Evolutionary conservation across 2,113 vertebrate species (phyloP).

Genomic region (Leuciscus idus): DNA sequence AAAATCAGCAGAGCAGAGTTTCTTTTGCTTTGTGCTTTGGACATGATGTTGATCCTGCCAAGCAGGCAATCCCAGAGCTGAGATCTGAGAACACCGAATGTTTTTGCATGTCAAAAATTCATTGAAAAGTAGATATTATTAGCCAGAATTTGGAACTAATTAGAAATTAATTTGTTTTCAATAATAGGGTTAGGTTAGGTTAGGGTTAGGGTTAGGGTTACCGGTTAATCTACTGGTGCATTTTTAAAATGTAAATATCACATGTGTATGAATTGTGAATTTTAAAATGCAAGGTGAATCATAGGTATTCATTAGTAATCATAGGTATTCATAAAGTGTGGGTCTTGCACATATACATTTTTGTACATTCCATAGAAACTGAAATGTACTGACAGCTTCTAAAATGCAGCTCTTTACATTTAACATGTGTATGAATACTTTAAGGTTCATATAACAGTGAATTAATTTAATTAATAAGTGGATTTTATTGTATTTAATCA

Average conservation of each 20-base stretch:
- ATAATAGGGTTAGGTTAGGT: no score
- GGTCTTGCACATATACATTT: neutral
- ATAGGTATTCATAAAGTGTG: neutral
- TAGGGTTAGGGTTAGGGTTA: no score
- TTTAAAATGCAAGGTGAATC: neutral
- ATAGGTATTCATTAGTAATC: neutral
- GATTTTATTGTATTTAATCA: neutral
- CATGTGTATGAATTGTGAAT: no score
- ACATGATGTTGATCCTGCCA: constrained; percentile 29
- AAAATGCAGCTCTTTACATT: neutral
- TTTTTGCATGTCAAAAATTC: neutral
- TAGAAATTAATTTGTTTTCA: neutral
- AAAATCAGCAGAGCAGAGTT: constrained; percentile 30
- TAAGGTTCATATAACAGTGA: neutral
- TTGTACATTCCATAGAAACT: no score
- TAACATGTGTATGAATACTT: neutral
- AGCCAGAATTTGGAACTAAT: neutral
- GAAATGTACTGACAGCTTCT: neutral
- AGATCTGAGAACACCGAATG: neutral
- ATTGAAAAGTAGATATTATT: neutral
- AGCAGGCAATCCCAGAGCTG: neutral
- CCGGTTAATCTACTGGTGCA: no score
- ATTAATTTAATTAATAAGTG: neutral
- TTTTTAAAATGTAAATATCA: no score
- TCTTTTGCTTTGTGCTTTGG: constrained; percentile 27